Percentiles rank a stretch among this genome's conserved stretches.
phyloP scores from a whole-genome alignment of 1,140 invertebrate genomes.

The Drosophila kikkawai region DNA sequence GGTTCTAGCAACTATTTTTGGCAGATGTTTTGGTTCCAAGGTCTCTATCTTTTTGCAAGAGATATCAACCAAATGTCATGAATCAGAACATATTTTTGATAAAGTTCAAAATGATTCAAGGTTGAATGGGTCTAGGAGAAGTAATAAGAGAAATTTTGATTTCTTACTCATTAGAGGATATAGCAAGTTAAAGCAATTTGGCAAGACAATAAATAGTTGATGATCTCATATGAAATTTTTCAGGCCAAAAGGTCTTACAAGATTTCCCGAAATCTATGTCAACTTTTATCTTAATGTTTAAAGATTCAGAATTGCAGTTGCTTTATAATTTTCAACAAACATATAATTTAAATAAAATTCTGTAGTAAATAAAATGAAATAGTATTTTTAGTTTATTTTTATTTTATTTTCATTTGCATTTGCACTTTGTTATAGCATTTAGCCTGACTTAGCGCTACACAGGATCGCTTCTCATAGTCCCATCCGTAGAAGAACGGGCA shows the following conservation, averaged over 20 bases:
- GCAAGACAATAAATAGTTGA: too few relatives aligned
- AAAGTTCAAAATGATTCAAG: constrained; percentile 15
- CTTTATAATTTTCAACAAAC: background rate
- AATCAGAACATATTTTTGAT: constrained; percentile 1
- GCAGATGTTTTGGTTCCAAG: constrained; percentile 17
- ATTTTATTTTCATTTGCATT: constrained; percentile 20
- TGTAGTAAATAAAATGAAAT: background rate
- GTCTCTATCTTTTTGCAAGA: constrained; percentile 15
- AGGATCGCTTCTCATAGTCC: constrained; percentile 71
- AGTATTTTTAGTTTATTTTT: background rate
- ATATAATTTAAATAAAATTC: background rate
- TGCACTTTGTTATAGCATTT: constrained; percentile 57
- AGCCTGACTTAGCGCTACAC: constrained; percentile 58
- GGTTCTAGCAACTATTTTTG: constrained; percentile 22
- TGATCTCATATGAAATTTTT: background rate
- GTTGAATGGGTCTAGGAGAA: background rate
- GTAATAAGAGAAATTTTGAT: background rate
- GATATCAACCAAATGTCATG: constrained; percentile 20
- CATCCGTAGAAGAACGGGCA: constrained; percentile 78
- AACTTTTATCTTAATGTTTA: background rate
- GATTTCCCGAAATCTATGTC: background rate
- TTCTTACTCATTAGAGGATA: background rate
- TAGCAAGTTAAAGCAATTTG: background rate
- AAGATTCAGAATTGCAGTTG: background rate
- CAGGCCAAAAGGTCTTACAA: too few relatives aligned